Evolutionary conservation across 2,797 vertebrate genomes (phyloP).

Genomic region (Aphelocoma californica): DNA sequence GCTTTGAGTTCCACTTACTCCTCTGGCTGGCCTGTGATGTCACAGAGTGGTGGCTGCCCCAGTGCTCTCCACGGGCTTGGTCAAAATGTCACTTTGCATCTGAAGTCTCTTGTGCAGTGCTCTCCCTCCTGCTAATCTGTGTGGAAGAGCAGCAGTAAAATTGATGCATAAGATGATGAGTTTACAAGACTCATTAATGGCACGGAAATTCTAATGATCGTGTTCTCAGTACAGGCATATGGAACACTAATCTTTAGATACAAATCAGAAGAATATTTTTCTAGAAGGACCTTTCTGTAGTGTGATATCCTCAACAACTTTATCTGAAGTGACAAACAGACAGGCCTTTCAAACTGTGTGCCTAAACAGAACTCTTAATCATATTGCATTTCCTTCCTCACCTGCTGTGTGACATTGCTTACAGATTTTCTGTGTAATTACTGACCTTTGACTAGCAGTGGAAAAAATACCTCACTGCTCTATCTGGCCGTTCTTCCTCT

Average conservation of each 20-base stretch:
- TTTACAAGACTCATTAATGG: background rate
- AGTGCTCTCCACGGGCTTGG: background rate
- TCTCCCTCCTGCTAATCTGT: background rate
- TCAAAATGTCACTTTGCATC: background rate
- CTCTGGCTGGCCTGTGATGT: background rate
- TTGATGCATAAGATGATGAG: background rate
- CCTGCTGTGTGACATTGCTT: background rate
- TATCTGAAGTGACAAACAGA: background rate
- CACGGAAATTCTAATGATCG: background rate
- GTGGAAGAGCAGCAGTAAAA: background rate
- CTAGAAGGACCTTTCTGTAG: background rate
- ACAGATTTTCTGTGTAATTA: constrained; percentile 9
- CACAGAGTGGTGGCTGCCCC: background rate
- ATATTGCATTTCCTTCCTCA: constrained; percentile 17
- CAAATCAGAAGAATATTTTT: background rate
- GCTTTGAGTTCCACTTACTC: background rate
- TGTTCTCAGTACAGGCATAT: background rate
- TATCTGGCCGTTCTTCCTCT: background rate
- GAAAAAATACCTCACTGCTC: constrained; percentile 3
- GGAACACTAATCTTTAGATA: background rate
- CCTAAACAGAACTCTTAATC: background rate
- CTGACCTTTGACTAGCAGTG: constrained; percentile 23
- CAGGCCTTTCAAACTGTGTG: background rate
- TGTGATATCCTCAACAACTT: background rate
- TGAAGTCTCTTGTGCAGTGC: background rate